Evolutionary conservation across 2,113 vertebrate species (phyloP), one percentile per base, ranked within the genome.

Genomic region (Sclerurus mexicanus): DNA sequence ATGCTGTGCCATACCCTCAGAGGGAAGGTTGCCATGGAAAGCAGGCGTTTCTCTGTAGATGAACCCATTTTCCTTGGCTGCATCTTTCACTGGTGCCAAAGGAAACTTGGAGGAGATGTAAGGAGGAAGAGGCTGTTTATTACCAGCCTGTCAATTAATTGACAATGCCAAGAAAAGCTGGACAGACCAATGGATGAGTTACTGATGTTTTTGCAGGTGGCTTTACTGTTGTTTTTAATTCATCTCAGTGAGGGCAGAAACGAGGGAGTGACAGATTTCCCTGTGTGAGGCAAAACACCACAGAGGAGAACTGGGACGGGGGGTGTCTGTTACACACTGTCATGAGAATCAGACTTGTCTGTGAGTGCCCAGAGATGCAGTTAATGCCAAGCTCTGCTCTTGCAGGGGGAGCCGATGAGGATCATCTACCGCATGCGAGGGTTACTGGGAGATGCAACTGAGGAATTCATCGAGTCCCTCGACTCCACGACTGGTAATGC

Each of bases 371-470:
- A 7, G 60, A 74, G 73, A 20, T 7, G 5, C 2, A 37, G 53
- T 58, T 59, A 39, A 53, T 24, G 1, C 2, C 46, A 30, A 4
- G 27, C 83, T 78, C 28, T 90, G 72, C 76, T 63, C 92, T 73
- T 72, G 37, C 93, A 99, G 99, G 99, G 99, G 56, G 99, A 99
- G 90, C 99, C 99, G 12, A 99, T 99, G 99, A 99, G 99, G 97
- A 99, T 99, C 87, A 99, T 99, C 69, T 99, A 99, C 94, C 98
- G 99, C 56, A 99, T 99, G 99, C 99, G 99, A 77, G 99, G 99
- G 37, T 97, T 99, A 62, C 98, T 99, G n/a, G 99, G 99, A 50
- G 99, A 99, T 89, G 99, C 99, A 27, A 99, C 99, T 0, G 99
- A 99, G 94, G 99, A 99, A 97, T 99, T 99, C 96, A 99, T 99